Conservation (phyloP, 2,888 invertebrate species). For the Eupithecia centaureata region DNA sequence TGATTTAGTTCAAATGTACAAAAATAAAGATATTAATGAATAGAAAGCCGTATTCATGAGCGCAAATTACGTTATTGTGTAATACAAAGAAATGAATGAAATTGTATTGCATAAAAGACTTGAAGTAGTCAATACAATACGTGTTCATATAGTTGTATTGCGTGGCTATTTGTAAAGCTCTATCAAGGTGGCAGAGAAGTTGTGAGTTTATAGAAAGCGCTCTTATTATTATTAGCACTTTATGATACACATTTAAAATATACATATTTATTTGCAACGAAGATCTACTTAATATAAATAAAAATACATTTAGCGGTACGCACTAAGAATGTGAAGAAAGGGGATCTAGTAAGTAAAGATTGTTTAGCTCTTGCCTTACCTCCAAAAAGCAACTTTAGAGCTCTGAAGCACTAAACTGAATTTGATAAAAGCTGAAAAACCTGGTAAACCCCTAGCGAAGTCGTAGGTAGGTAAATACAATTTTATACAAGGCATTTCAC, state of each 20-base stretch:
- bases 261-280: neutral
- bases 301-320: neutral
- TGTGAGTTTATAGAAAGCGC: neutral
- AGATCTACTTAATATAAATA: neutral
- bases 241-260: neutral
- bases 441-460: neutral
- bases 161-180: constrained; percentile 18
- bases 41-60: constrained; percentile 53
- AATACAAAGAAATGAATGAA: constrained; percentile 55
- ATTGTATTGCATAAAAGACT: constrained; percentile 32
- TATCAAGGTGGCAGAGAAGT: constrained; percentile 6
- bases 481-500: neutral
- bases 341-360: neutral
- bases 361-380: neutral
- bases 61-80: constrained; percentile 66
- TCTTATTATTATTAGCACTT: neutral
- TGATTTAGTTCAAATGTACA: neutral
- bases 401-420: neutral
- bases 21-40: constrained; percentile 39
- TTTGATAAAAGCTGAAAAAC: neutral
- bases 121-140: constrained; percentile 20
- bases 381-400: neutral
- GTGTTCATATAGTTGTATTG: constrained; percentile 15
- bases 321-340: neutral
- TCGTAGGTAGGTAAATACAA: neutral